A percentile compares a stretch with the other conserved stretches of the same genome.
These are phyloP conservation scores for Lithophane semibrunnea DNA, from an alignment of 2,888 invertebrate species.

Conservation along the genomic window DNA sequence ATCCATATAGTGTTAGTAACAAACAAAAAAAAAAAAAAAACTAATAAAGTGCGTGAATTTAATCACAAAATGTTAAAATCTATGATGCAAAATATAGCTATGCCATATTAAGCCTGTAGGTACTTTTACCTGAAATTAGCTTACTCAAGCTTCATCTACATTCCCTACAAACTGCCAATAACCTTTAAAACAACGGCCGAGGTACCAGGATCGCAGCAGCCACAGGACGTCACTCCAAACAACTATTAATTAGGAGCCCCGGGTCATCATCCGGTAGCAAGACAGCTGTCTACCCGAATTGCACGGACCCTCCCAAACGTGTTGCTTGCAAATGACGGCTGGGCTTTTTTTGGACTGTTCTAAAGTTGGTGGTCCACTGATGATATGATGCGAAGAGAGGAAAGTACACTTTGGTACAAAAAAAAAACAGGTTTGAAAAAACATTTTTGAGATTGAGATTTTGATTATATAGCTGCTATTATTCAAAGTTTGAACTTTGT, in stretches of 20 bases:
- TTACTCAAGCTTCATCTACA: conserved; percentile 13
- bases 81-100: too few relatives aligned
- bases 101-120: neutral
- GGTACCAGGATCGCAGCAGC: conserved; percentile 61
- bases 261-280: conserved; percentile 82
- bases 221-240: conserved; percentile 72
- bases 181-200: conserved; percentile 34
- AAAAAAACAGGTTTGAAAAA: neutral
- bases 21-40: too few relatives aligned
- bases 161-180: conserved; percentile 48
- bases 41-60: too few relatives aligned
- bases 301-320: conserved; percentile 66
- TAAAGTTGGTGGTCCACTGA: conserved; percentile 48
- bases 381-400: neutral
- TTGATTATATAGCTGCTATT: too few relatives aligned
- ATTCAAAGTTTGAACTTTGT: neutral
- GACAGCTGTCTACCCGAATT: conserved; percentile 83
- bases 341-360: conserved; percentile 70
- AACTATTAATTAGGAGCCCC: conserved; percentile 87
- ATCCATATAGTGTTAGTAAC: too few relatives aligned
- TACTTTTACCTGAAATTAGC: neutral
- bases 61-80: too few relatives aligned
- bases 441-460: too few relatives aligned
- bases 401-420: neutral
- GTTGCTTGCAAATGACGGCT: conserved; percentile 79